phyloP scores from a whole-genome alignment of 2,113 vertebrate genomes.

The Triplophysa dalaica region DNA sequence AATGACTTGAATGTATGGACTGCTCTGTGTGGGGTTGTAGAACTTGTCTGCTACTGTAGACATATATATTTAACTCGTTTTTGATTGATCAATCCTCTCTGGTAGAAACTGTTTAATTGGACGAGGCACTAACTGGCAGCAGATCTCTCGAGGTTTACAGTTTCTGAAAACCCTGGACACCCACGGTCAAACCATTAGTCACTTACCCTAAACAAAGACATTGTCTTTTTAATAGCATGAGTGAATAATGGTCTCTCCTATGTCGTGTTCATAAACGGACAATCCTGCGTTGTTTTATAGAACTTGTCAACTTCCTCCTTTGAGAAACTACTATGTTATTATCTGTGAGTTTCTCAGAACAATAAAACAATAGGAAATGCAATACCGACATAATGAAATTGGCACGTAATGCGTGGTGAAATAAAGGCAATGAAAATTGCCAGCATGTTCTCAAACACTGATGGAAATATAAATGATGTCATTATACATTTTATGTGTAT shows the following conservation, averaged over 20 bases:
- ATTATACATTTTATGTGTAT: neutral
- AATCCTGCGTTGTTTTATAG: neutral
- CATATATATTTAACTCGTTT: neutral
- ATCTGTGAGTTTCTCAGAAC: neutral
- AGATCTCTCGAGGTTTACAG: neutral
- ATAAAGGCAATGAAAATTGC: neutral
- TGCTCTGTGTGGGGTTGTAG: neutral
- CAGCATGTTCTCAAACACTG: neutral
- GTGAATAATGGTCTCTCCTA: neutral
- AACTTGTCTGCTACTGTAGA: neutral
- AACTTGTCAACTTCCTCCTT: neutral
- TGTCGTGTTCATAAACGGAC: neutral
- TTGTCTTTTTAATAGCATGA: neutral
- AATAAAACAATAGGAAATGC: neutral
- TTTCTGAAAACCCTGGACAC: constrained; percentile 2
- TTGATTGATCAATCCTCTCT: neutral
- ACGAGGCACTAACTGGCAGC: neutral
- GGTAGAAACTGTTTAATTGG: neutral
- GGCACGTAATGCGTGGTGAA: neutral
- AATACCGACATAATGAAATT: neutral
- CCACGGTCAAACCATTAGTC: neutral
- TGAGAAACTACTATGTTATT: neutral
- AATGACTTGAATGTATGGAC: constrained; percentile 12
- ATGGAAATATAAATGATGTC: neutral
- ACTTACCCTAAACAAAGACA: neutral